Evolutionary conservation across 2,797 vertebrate species (phyloP).

Genomic region (Propithecus deckenii): DNA sequence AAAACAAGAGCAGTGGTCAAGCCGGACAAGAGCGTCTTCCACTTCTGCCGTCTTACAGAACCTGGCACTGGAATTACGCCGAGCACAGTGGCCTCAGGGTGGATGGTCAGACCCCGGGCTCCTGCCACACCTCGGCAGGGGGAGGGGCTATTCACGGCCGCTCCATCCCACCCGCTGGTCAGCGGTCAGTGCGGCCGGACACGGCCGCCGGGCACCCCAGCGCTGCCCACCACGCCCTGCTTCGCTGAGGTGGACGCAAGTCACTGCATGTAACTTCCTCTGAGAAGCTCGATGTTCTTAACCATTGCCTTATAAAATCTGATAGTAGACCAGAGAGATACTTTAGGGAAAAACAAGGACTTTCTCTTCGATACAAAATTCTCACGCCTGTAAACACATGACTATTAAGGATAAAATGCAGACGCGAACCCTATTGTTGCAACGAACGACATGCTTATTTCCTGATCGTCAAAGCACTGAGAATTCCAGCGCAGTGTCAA

Average conservation of each 20-base stretch:
- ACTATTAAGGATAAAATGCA: background rate
- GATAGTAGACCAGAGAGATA: background rate
- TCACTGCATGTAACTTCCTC: too few relatives aligned
- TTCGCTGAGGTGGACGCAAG: accelerated
- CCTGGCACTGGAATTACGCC: accelerated
- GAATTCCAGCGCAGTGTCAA: too few relatives aligned
- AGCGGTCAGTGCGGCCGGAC: background rate
- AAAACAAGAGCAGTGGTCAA: too few relatives aligned
- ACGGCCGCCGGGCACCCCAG: accelerated
- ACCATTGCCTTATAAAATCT: accelerated
- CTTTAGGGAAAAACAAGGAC: background rate
- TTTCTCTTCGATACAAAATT: background rate
- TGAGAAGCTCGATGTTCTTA: background rate
- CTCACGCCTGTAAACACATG: accelerated
- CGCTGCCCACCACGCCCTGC: background rate
- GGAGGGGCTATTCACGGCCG: accelerated
- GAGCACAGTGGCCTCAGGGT: background rate
- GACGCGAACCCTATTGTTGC: accelerated
- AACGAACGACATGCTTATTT: accelerated
- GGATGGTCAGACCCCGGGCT: accelerated
- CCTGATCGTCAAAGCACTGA: background rate
- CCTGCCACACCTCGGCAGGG: too few relatives aligned
- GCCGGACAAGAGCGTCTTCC: accelerated
- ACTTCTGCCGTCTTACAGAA: background rate
- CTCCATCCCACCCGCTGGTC: accelerated